Conservation (phyloP, 2,797 vertebrate species). For the Anguilla pacifica region DNA sequence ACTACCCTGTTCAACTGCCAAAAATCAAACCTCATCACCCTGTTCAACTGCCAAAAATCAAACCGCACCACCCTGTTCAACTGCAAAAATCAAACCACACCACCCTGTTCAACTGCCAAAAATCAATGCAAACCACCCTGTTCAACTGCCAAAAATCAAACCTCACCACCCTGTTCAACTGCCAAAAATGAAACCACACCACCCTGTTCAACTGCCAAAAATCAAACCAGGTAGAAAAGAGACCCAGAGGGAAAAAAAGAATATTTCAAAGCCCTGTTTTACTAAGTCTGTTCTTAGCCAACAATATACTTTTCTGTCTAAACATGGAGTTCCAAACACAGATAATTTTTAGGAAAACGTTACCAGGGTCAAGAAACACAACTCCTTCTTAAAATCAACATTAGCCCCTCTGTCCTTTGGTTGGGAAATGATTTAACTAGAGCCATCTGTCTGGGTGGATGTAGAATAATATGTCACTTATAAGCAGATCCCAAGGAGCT, state of each 20-base stretch:
- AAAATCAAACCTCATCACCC: too few species aligned
- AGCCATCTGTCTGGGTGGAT: slow-evolving; percentile 76
- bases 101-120: slow-evolving; percentile 43
- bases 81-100: too few species aligned
- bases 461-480: slow-evolving; percentile 75
- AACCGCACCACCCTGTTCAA: too few species aligned
- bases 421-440: slow-evolving; percentile 79
- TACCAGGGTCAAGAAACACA: slow-evolving; percentile 64
- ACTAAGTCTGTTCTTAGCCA: slow-evolving; percentile 23
- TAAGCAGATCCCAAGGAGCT: slow-evolving; percentile 66
- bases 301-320: slow-evolving; percentile 41
- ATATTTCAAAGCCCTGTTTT: slow-evolving; percentile 24
- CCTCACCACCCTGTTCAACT: not conserved
- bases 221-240: slow-evolving; percentile 29
- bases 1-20: too few species aligned
- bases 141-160: slow-evolving; percentile 26
- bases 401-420: slow-evolving; percentile 65
- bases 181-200: too few species aligned
- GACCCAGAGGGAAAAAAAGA: slow-evolving; percentile 19
- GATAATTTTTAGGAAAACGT: slow-evolving; percentile 65
- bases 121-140: not conserved
- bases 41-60: too few species aligned
- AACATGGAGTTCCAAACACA: slow-evolving; percentile 50
- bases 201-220: slow-evolving; percentile 44
- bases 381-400: slow-evolving; percentile 67